These are phyloP conservation scores for Lacerta agilis DNA, from an alignment of 2,797 vertebrate species.

Conservation along the genomic window DNA sequence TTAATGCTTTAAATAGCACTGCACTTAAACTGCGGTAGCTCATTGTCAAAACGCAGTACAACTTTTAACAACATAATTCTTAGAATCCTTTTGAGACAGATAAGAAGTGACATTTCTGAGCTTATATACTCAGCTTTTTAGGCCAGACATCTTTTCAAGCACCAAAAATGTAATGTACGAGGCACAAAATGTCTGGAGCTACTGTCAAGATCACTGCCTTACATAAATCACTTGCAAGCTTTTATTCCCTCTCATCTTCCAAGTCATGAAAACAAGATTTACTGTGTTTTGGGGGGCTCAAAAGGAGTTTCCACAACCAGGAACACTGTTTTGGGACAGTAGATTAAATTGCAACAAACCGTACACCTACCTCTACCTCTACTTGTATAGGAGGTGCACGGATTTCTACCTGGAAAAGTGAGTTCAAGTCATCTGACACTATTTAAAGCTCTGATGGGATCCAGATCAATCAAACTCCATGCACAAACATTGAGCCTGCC, in stretches of 20 bases:
- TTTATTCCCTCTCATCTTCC: not conserved
- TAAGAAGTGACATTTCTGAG: slow-evolving; percentile 11
- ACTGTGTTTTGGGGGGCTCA: not conserved
- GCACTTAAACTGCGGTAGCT: not conserved
- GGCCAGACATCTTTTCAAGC: not conserved
- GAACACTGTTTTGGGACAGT: not conserved
- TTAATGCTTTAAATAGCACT: slow-evolving; percentile 28
- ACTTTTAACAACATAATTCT: not conserved
- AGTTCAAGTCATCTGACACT: rapidly evolving
- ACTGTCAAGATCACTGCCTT: not conserved
- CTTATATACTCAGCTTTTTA: not conserved
- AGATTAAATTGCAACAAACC: slow-evolving; percentile 5
- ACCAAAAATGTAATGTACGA: not conserved
- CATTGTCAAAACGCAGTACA: slow-evolving; percentile 5
- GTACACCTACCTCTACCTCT: not conserved
- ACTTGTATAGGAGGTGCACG: not conserved
- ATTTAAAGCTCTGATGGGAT: not conserved
- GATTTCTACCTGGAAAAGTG: not conserved
- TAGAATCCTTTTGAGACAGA: slow-evolving; percentile 26
- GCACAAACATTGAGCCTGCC: not conserved
- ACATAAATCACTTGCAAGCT: not conserved
- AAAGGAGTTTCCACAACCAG: slow-evolving; percentile 2
- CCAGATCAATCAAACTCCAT: not conserved
- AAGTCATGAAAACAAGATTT: not conserved
- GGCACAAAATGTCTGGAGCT: not conserved